Evolutionary conservation across 2,797 vertebrate species (phyloP), one percentile per base, ranked within the genome.

Genomic region (Otolemur crassicaudatus): DNA sequence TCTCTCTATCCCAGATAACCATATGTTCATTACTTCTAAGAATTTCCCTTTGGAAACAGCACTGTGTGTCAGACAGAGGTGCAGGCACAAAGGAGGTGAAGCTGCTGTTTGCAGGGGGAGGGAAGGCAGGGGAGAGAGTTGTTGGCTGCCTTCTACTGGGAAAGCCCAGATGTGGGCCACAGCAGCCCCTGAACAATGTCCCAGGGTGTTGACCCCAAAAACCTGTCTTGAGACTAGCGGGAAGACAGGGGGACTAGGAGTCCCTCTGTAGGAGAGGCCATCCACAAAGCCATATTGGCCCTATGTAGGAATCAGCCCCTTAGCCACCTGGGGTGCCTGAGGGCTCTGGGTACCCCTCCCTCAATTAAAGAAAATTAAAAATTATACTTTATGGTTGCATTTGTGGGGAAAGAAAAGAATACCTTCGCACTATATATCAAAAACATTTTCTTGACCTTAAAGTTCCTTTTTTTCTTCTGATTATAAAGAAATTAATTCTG

Each of bases 41-140:
- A 86, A 82, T 34, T 85, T 86, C 94, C 67, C 91, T 94, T 94
- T 13, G 89, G 82, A 53, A 86, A 27, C 34, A 37, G 13, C 0
- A 25, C 37, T 37, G 75, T 83, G 83, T 4, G 0, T 83, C 16
- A 46, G 76, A 90, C 25, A 3, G 69, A 70, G 63, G 20, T 4
- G 19, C 49, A 4, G 1, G 61, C n/a, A 31, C 86, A 27, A 23
- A 80, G 67, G 46, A 11, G 5, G 0, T 0, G 2, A 5, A 0
- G 75, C 56, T 20, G 29, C 23, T 60, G 49, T 53, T 56, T 58
- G 29, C 27, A 7, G 14, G 70, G 63, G 27, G 8, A 0, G 19
- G 19, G 49, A 9, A 56, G 22, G 5, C 0, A 9, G 12, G n/a
- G 31, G 19, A 7, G 29, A 56, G 10, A 6, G 34, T 19, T 34